Conservation (phyloP, 64 coral and sea anemone genomes). For the Pocillopora damicornis region DNA sequence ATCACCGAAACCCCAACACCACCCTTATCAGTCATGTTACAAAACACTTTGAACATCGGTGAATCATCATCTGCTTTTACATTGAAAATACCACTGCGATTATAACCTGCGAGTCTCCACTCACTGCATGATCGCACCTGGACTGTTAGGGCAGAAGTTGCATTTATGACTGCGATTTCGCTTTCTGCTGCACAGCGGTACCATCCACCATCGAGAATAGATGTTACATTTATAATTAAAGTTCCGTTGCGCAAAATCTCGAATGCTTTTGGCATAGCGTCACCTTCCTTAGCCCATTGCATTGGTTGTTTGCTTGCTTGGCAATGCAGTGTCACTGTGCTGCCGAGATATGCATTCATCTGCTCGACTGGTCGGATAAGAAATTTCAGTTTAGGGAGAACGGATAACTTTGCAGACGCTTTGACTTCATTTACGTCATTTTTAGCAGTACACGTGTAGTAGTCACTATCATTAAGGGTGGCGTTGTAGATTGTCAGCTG, state of each 20-base stretch:
- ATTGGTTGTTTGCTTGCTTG: constrained; percentile 23
- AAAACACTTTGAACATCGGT: constrained; percentile 32
- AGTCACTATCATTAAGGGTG: constrained; percentile 33
- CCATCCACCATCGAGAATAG: constrained; percentile 32
- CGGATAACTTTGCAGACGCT: constrained; percentile 33
- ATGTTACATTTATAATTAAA: constrained; percentile 39
- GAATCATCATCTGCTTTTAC: constrained; percentile 32
- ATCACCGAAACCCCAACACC: constrained; percentile 57
- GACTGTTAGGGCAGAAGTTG: constrained; percentile 16
- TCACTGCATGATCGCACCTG: constrained; percentile 61
- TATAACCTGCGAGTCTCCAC: constrained; percentile 29
- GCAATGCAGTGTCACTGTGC: constrained; percentile 8
- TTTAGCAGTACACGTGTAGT: constrained; percentile 54
- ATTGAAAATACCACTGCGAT: constrained; percentile 15
- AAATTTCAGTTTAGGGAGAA: constrained; percentile 49
- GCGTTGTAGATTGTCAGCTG: constrained; percentile 38
- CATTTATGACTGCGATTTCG: constrained; percentile 4
- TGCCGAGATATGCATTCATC: background rate
- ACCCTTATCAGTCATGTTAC: constrained; percentile 50
- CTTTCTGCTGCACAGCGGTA: constrained; percentile 43
- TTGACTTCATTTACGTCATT: constrained; percentile 46
- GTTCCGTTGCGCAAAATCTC: constrained; percentile 44
- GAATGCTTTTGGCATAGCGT: constrained; percentile 12
- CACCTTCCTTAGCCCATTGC: constrained; percentile 38
- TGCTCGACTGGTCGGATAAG: constrained; percentile 5